Conservation (phyloP, 1,140 invertebrate species). For the Lutraria rhynchaena region DNA sequence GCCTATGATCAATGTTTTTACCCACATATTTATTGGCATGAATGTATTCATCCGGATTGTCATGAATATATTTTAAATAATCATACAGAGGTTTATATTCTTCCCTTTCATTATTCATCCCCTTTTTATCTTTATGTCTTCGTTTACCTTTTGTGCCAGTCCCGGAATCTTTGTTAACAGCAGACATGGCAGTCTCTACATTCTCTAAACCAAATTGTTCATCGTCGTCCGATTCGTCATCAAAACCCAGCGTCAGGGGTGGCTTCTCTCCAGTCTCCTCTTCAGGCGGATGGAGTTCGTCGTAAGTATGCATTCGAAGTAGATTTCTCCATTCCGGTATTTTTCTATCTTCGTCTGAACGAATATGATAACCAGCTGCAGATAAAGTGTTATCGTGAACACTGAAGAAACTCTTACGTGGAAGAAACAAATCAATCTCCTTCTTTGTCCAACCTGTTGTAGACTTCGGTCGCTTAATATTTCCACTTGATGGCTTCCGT, state of each 20-base stretch:
- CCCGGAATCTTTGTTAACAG: neutral
- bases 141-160: neutral
- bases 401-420: slow-evolving; percentile 69
- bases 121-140: neutral
- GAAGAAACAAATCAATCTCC: slow-evolving; percentile 71
- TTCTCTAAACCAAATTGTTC: slow-evolving; percentile 21
- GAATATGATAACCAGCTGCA: slow-evolving; percentile 68
- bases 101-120: slow-evolving; percentile 36
- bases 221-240: slow-evolving; percentile 13
- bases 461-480: slow-evolving; percentile 43
- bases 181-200: slow-evolving; percentile 24
- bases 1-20: slow-evolving; percentile 40
- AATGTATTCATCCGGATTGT: slow-evolving; percentile 72
- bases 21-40: slow-evolving; percentile 43
- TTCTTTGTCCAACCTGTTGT: slow-evolving; percentile 61
- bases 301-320: slow-evolving; percentile 38
- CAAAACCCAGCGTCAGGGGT: neutral
- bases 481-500: neutral
- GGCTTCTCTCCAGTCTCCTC: slow-evolving; percentile 2
- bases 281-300: slow-evolving; percentile 46
- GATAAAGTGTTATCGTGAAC: slow-evolving; percentile 71
- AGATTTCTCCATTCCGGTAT: slow-evolving; percentile 40
- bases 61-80: slow-evolving; percentile 74
- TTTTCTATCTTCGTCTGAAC: slow-evolving; percentile 47
- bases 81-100: slow-evolving; percentile 68